Conservation (phyloP, 2,113 vertebrate species). For the Melanocharis versteri region DNA sequence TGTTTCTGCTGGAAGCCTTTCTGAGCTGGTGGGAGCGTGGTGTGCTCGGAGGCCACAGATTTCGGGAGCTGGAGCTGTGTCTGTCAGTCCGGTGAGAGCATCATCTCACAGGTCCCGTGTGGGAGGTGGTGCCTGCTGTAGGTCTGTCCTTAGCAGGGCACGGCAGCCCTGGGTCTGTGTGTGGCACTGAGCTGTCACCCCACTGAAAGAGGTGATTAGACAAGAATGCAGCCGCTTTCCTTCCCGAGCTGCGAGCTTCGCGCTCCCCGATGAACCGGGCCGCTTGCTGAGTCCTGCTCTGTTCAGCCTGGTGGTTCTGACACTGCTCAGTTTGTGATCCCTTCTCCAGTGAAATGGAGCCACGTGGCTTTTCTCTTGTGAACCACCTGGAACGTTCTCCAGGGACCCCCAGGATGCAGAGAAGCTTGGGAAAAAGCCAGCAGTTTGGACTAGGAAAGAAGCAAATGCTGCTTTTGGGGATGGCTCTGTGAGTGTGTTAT, state of each 20-base stretch:
- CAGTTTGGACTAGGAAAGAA: not conserved
- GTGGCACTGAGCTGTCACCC: not conserved
- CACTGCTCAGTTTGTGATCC: not conserved
- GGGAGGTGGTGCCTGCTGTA: not conserved
- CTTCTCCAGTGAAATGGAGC: not conserved
- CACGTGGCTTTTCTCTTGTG: not conserved
- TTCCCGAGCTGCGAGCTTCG: not conserved
- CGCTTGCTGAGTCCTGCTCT: not conserved
- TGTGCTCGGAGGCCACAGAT: accelerated
- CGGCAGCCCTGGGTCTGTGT: not conserved
- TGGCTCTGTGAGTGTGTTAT: not conserved
- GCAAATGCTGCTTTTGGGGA: not conserved
- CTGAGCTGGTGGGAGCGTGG: accelerated
- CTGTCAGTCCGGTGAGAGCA: not conserved
- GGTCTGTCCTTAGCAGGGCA: not conserved
- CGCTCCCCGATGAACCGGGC: not conserved
- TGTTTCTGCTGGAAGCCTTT: not conserved
- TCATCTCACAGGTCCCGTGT: not conserved
- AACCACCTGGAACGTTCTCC: not conserved
- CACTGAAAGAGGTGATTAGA: not conserved
- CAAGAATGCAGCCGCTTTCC: not conserved
- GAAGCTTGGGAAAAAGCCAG: not conserved
- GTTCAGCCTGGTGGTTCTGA: not conserved
- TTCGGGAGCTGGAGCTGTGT: accelerated
- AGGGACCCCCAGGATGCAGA: not conserved